Percentiles rank a stretch among this genome's conserved stretches.
phyloP scores from a whole-genome alignment of 2,113 vertebrate genomes.

The Calidris pygmaea region DNA sequence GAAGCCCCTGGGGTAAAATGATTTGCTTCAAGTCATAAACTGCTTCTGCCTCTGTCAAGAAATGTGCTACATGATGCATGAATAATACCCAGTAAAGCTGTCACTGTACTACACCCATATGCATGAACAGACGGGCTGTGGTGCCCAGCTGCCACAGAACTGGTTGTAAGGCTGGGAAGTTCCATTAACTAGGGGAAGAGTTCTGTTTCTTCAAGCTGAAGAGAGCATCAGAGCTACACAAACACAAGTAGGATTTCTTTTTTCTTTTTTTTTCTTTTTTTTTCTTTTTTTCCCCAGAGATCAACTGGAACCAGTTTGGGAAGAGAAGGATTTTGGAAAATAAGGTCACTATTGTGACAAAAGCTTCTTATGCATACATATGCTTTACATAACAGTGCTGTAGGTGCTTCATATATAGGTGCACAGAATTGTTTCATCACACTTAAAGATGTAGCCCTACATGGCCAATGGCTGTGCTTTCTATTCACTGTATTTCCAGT shows the following conservation, averaged over 20 bases:
- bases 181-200: neutral
- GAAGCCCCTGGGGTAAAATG: conserved; percentile 16
- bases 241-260: neutral
- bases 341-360: neutral
- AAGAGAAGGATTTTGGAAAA: neutral
- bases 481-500: neutral
- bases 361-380: neutral
- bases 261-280: rapidly evolving
- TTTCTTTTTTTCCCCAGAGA: no score
- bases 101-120: conserved; percentile 35
- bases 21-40: conserved; percentile 49
- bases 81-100: conserved; percentile 45
- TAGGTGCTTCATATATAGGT: neutral
- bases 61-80: conserved; percentile 37
- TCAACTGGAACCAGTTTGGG: neutral
- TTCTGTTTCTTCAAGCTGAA: neutral
- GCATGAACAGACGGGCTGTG: conserved; percentile 36
- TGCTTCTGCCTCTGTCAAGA: conserved; percentile 16
- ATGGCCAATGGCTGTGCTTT: neutral
- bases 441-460: neutral
- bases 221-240: neutral
- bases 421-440: neutral
- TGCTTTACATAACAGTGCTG: neutral
- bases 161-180: neutral
- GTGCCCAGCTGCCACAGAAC: conserved; percentile 45